A percentile compares a stretch with the other conserved stretches of the same genome.
Evolutionary conservation across 2,113 vertebrate genomes (phyloP).

Genomic region (Cryptotis parvus): DNA sequence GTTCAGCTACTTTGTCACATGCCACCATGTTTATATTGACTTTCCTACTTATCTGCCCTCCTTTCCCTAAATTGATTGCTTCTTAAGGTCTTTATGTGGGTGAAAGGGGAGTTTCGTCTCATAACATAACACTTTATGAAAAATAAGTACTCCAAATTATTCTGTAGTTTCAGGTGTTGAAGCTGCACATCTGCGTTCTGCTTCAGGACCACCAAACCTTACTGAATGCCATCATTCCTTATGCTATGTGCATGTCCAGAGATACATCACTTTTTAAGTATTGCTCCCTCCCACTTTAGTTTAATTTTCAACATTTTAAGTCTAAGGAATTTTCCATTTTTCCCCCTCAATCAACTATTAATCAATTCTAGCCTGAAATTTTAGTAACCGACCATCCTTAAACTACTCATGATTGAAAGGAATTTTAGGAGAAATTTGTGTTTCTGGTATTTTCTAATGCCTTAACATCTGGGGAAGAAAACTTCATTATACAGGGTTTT

Average conservation of each 20-base stretch:
- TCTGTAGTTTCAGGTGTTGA: neutral
- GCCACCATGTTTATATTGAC: neutral
- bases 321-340: neutral
- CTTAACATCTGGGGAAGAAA: neutral
- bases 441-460: neutral
- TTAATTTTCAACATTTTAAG: neutral
- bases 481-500: neutral
- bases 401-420: neutral
- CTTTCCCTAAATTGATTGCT: neutral
- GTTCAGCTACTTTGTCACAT: neutral
- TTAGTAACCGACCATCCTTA: neutral
- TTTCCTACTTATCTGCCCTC: neutral
- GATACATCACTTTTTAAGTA: neutral
- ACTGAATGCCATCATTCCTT: neutral
- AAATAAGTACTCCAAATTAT: neutral
- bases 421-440: neutral
- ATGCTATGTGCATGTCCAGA: neutral
- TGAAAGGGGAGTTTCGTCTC: neutral
- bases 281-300: neutral
- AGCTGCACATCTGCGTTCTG: neutral
- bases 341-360: neutral
- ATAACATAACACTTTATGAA: neutral
- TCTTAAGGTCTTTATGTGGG: neutral
- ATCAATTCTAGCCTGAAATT: neutral
- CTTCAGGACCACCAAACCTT: neutral